Conservation (phyloP, 2,113 vertebrate genomes). For the Onychostoma macrolepis region DNA sequence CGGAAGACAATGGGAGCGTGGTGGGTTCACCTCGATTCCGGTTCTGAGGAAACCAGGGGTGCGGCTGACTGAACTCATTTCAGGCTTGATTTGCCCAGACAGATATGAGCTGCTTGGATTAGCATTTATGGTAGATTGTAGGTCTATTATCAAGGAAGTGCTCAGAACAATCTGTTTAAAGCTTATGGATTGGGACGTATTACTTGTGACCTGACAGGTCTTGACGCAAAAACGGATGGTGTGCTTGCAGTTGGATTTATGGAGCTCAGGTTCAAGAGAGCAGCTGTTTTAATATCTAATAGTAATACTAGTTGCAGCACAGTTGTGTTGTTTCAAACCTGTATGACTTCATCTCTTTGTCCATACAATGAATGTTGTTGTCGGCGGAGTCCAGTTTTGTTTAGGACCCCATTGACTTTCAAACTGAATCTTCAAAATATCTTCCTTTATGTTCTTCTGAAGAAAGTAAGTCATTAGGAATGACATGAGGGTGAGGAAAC, state of each 20-base stretch:
- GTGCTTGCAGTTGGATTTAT: constrained; percentile 45
- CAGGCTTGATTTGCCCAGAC: constrained; percentile 70
- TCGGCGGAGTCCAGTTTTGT: background rate
- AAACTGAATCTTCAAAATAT: background rate
- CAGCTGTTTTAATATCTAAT: background rate
- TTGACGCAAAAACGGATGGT: constrained; percentile 37
- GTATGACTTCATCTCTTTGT: background rate
- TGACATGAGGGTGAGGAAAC: background rate
- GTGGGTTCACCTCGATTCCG: constrained; percentile 47
- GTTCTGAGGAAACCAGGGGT: constrained; percentile 51
- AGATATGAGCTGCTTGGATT: constrained; percentile 70
- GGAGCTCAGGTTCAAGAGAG: background rate
- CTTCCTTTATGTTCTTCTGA: background rate
- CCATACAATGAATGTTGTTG: background rate
- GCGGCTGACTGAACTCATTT: constrained; percentile 66
- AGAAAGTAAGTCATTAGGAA: background rate
- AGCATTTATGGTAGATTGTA: constrained; percentile 63
- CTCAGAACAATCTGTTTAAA: constrained; percentile 59
- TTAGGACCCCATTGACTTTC: background rate
- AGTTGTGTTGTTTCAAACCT: background rate
- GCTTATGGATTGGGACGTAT: constrained; percentile 39
- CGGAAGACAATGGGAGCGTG: constrained; percentile 61
- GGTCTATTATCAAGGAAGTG: constrained; percentile 62
- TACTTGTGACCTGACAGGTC: constrained; percentile 41
- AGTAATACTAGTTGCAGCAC: background rate